A percentile compares a stretch with the other conserved stretches of the same genome.
phyloP scores from a whole-genome alignment of 53 echinoderm and acorn worm genomes.

The Zoroaster sp. region DNA sequence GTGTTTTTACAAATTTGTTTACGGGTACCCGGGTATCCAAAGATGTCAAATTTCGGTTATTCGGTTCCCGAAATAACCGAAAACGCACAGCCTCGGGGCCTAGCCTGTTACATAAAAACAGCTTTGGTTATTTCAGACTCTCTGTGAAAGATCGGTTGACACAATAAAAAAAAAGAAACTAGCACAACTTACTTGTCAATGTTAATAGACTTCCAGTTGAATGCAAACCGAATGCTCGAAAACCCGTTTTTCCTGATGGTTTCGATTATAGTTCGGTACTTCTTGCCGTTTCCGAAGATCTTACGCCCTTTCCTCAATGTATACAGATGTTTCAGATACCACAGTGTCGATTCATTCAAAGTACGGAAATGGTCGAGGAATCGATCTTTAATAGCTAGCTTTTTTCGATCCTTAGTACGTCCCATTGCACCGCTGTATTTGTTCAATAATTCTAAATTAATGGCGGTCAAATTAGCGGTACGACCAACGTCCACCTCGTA shows the following conservation, averaged over 20 bases:
- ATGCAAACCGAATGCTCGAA: slow-evolving; percentile 52
- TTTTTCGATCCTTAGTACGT: slow-evolving; percentile 2
- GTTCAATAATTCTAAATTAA: slow-evolving; percentile 67
- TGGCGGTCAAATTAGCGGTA: slow-evolving; percentile 61
- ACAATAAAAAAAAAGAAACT: too few relatives aligned
- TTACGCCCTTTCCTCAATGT: not conserved
- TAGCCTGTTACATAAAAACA: too few relatives aligned
- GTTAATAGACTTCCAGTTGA: slow-evolving; percentile 68
- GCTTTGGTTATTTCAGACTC: too few relatives aligned
- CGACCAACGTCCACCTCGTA: slow-evolving; percentile 66
- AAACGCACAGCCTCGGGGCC: too few relatives aligned
- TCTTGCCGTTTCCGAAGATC: not conserved
- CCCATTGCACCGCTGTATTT: slow-evolving; percentile 32
- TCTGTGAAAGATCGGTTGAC: too few relatives aligned
- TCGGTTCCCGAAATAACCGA: too few relatives aligned
- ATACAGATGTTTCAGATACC: slow-evolving; percentile 76
- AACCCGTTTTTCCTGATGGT: not conserved
- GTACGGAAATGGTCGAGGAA: slow-evolving; percentile 39
- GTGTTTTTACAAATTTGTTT: too few relatives aligned
- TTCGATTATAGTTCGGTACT: not conserved
- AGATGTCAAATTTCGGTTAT: too few relatives aligned
- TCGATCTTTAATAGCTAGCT: not conserved
- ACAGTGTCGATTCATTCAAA: slow-evolving; percentile 77
- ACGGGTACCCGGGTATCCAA: too few relatives aligned
- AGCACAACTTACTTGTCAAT: slow-evolving; percentile 56